Percentiles rank a stretch among this genome's conserved stretches.
These are phyloP conservation scores for Scaptomyza flava DNA, from an alignment of 2,888 invertebrate genomes.

Conservation along the genomic window DNA sequence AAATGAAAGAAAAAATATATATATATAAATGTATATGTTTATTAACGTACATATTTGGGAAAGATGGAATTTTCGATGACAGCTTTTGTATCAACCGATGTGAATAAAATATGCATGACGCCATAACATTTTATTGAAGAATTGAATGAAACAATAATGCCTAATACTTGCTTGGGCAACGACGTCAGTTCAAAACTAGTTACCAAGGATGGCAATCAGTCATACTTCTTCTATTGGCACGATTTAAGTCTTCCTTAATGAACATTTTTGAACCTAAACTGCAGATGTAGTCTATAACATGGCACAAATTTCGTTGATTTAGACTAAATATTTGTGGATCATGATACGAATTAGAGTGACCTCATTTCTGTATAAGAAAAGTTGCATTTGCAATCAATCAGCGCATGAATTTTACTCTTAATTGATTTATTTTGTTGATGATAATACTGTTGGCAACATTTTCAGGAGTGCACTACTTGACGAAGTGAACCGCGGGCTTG, in stretches of 20 bases:
- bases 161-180: slow-evolving; percentile 9
- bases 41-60: slow-evolving; percentile 8
- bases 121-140: slow-evolving; percentile 37
- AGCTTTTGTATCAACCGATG: slow-evolving; percentile 33
- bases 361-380: no score
- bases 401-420: no score
- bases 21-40: no score
- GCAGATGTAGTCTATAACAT: no score
- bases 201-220: slow-evolving; percentile 16
- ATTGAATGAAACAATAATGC: slow-evolving; percentile 37
- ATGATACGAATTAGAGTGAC: no score
- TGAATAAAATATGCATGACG: slow-evolving; percentile 49
- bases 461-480: no score
- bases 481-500: no score
- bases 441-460: no score
- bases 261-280: not conserved
- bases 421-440: no score
- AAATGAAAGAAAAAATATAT: slow-evolving; percentile 14
- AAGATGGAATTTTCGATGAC: slow-evolving; percentile 23
- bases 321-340: no score
- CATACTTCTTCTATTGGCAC: slow-evolving; percentile 16
- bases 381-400: no score
- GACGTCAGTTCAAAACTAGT: slow-evolving; percentile 17
- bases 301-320: no score
- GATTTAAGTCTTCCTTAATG: not conserved